A percentile compares a stretch with the other conserved stretches of the same genome.
Conservation (phyloP, 2,113 vertebrate genomes). For the Lepisosteus osseus region DNA sequence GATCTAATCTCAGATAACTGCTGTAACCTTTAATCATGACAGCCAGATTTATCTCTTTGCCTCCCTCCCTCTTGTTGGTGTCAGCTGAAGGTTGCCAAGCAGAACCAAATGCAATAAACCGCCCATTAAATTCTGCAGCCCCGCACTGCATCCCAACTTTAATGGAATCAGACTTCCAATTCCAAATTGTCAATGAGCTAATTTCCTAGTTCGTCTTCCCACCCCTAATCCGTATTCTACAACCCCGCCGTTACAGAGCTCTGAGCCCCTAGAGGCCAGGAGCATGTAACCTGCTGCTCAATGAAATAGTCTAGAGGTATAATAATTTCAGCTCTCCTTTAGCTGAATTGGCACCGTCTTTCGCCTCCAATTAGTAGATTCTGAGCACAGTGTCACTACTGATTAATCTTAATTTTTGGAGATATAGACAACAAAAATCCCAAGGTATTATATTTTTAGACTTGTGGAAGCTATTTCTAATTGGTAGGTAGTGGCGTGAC, state of each 20-base stretch:
- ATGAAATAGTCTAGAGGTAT: too few species aligned
- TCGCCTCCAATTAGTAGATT: background rate
- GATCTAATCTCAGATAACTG: slow-evolving; percentile 28
- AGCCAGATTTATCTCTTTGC: slow-evolving; percentile 22
- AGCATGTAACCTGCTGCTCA: too few species aligned
- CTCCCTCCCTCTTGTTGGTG: slow-evolving; percentile 12
- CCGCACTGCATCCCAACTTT: background rate
- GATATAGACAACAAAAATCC: background rate
- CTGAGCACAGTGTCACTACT: background rate
- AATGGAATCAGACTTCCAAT: slow-evolving; percentile 5
- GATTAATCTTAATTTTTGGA: background rate
- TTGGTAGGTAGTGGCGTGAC: too few species aligned
- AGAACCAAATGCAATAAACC: background rate
- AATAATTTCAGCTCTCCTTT: background rate
- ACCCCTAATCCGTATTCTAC: background rate
- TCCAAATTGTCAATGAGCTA: background rate
- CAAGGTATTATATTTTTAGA: background rate
- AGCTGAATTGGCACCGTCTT: background rate
- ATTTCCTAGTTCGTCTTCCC: background rate
- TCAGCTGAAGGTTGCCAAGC: slow-evolving; percentile 15
- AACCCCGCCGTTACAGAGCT: background rate
- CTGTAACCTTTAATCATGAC: slow-evolving; percentile 26
- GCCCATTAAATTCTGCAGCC: background rate
- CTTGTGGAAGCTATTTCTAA: too few species aligned
- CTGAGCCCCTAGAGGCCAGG: background rate